A percentile compares a stretch with the other conserved stretches of the same genome.
These are phyloP conservation scores for Loris lydekkerianus DNA, from an alignment of 2,797 vertebrate species.

Conservation along the genomic window DNA sequence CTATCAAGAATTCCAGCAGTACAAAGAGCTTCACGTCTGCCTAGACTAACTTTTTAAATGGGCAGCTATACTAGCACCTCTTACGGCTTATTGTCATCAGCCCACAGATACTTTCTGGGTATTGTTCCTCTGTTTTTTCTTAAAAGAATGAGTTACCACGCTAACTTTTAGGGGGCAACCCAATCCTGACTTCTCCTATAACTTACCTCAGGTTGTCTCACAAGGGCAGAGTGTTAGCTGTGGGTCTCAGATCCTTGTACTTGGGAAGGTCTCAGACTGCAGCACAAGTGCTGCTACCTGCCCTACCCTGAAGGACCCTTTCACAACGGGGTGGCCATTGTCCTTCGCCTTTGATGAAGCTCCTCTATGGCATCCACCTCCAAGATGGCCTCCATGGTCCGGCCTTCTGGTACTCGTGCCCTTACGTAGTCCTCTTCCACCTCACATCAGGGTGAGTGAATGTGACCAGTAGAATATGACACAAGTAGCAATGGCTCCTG, in stretches of 20 bases:
- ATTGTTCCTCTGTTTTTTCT: background rate
- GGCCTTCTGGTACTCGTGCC: background rate
- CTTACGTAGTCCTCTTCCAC: background rate
- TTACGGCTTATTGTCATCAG: background rate
- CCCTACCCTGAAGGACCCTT: background rate
- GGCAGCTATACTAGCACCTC: background rate
- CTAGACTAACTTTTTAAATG: background rate
- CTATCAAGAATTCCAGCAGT: conserved; percentile 95
- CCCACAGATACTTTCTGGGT: background rate
- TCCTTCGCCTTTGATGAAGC: background rate
- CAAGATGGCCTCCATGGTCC: background rate
- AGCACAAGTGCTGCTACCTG: background rate
- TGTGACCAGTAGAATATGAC: background rate
- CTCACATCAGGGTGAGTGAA: background rate
- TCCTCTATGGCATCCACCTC: background rate
- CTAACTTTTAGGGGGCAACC: background rate
- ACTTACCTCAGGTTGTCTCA: background rate
- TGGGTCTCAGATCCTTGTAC: background rate
- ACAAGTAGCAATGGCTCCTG: background rate
- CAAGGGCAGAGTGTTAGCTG: background rate
- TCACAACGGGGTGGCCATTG: background rate
- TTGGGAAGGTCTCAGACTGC: background rate
- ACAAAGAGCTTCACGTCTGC: conserved; percentile 95
- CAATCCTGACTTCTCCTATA: background rate
- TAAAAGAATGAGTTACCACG: background rate